Base-by-base conservation (phyloP, 2,888 invertebrate genomes). In the Lacanobia wlatinum region DNA sequence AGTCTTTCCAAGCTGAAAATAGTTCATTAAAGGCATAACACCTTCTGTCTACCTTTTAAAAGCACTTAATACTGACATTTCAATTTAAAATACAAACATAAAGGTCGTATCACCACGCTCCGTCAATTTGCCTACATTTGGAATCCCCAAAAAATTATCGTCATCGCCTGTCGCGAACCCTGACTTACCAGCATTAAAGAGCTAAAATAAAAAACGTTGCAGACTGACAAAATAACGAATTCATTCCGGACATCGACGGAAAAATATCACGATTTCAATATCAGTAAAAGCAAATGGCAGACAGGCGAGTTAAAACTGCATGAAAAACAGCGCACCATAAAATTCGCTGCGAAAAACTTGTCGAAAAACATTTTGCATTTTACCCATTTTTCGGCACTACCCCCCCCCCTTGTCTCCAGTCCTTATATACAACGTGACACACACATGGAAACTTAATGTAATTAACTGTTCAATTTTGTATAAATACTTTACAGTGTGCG, bases 381-480 rank as follows among this genome's bases (percentile, higher is more conserved):
- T 64, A 1, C 16, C 82, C 1, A 88, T 90, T 91, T 92, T 92
- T 88, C 88, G 83, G 68, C 75, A 80, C 84, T 87, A 81, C 78
- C 77, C 63, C 73, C 67, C 74, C 71, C 81, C 80, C 74, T 79
- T 81, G n/a, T n/a, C n/a, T n/a, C n/a, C 67, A 46, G 65, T 72
- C 80, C 67, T 78, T 73, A 74, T 85, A 84, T 85, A 84, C 73
- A 72, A 79, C 52, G 67, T 67, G 56, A 62, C 78, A 48, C 78
- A 72, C 85, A 82, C 81, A 83, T 28, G 12, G 55, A 70, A 68
- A 63, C 88, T 90, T 93, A 94, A 94, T 94, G 94, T 94, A 95
- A 96, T 95, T 95, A 96, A 91, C 90, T 90, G 87, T 88, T 91
- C 91, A 92, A 95, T 94, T 95, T 94, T 94, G 94, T 94, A 93